phyloP scores from a whole-genome alignment of 2,888 invertebrate genomes.

The Temnothorax rugatulus region DNA sequence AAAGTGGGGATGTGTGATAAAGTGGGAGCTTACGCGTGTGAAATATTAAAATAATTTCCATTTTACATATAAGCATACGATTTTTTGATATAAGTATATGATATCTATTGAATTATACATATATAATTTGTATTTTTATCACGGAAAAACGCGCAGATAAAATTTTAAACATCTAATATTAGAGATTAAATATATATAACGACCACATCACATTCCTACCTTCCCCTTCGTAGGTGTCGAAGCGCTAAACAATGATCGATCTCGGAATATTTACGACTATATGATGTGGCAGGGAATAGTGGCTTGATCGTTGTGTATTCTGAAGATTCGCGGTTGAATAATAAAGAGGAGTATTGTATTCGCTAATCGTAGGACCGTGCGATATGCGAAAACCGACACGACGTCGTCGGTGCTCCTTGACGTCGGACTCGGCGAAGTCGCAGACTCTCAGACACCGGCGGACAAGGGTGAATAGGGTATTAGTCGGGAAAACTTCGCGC shows the following conservation, averaged over 20 bases:
- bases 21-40: background rate
- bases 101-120: background rate
- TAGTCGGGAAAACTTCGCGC: conserved; percentile 53
- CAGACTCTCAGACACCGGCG: conserved; percentile 32
- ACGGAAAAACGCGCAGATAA: background rate
- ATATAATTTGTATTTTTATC: background rate
- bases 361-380: conserved; percentile 44
- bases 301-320: conserved; percentile 34
- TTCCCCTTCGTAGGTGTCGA: conserved; percentile 16
- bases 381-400: conserved; percentile 45
- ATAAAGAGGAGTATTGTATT: conserved; percentile 45
- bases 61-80: background rate
- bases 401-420: conserved; percentile 44
- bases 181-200: background rate
- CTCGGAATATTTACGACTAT: conserved; percentile 36
- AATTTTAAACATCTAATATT: background rate
- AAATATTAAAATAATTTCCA: background rate
- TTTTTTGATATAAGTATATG: background rate
- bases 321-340: conserved; percentile 34
- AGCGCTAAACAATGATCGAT: conserved; percentile 40
- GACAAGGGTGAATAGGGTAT: conserved; percentile 47
- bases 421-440: conserved; percentile 15
- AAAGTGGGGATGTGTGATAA: conserved; percentile 1
- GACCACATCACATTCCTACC: background rate
- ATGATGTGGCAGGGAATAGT: conserved; percentile 44